Conservation (phyloP, 2,113 vertebrate genomes). For the Phyllostomus discolor region DNA sequence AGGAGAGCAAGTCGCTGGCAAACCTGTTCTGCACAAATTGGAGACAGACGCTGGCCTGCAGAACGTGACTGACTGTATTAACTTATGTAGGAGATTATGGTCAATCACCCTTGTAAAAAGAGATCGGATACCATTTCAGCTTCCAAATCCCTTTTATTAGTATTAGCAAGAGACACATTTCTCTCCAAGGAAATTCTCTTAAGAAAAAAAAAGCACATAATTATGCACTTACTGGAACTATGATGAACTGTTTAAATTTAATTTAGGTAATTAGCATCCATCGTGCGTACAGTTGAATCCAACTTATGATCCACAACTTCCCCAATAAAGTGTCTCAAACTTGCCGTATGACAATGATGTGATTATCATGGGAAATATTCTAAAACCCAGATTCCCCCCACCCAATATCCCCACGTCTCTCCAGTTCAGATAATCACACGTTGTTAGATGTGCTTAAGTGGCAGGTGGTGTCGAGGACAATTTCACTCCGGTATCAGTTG, state of each 20-base stretch:
- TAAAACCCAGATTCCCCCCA: not conserved
- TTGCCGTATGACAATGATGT: not conserved
- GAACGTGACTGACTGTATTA: constrained; percentile 1
- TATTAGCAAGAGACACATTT: constrained; percentile 52
- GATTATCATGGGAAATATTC: not conserved
- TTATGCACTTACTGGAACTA: constrained; percentile 49
- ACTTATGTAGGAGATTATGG: not conserved
- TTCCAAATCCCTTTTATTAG: constrained; percentile 37
- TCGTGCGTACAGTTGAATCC: not conserved
- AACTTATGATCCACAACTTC: constrained; percentile 14
- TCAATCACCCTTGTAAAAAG: not conserved
- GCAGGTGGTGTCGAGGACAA: not conserved
- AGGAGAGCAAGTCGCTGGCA: constrained; percentile 56
- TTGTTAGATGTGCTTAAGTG: not conserved
- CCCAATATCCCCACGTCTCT: not conserved
- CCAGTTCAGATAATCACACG: not conserved
- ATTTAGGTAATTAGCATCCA: constrained; percentile 15
- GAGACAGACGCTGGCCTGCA: constrained; percentile 29
- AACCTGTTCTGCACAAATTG: constrained; percentile 51
- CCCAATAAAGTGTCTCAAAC: not conserved
- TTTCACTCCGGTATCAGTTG: not conserved
- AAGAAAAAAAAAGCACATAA: not conserved
- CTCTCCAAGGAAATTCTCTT: constrained; percentile 47
- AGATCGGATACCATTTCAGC: constrained; percentile 27
- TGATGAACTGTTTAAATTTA: constrained; percentile 49